phyloP scores from a whole-genome alignment of 2,113 vertebrate species.

The Gnathochromis pfefferi region DNA sequence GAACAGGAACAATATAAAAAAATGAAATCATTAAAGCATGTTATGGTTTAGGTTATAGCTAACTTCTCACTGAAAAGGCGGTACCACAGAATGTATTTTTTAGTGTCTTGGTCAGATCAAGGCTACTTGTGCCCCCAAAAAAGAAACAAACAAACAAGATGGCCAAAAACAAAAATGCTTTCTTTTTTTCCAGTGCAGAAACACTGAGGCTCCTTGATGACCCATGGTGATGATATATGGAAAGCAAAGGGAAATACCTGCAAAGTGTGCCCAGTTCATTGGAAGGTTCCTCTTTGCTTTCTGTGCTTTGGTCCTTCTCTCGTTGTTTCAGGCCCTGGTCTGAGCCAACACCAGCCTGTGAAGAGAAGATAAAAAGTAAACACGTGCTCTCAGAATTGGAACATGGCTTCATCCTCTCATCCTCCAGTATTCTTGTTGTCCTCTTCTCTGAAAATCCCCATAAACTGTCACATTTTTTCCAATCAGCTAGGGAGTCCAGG shows the following conservation, averaged over 20 bases:
- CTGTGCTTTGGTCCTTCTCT: background rate
- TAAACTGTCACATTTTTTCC: background rate
- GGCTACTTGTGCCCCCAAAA: background rate
- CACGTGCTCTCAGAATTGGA: background rate
- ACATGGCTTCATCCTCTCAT: background rate
- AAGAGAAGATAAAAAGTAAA: slow-evolving; percentile 16
- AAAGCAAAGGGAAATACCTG: background rate
- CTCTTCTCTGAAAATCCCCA: background rate
- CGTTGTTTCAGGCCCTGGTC: slow-evolving; percentile 20
- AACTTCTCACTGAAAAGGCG: background rate
- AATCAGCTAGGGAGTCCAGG: background rate
- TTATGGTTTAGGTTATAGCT: background rate
- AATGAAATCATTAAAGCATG: background rate
- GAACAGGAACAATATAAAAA: background rate
- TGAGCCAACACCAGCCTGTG: background rate
- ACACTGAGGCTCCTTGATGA: background rate
- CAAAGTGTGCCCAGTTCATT: background rate
- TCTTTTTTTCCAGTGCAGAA: background rate
- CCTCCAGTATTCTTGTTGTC: background rate
- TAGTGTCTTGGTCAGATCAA: background rate
- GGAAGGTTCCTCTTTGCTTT: background rate
- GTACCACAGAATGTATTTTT: background rate
- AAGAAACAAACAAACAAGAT: background rate
- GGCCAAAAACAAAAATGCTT: background rate
- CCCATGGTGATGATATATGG: background rate